Evolutionary conservation across 2,888 invertebrate genomes (phyloP).

Genomic region (Tuberolachnus salignus): DNA sequence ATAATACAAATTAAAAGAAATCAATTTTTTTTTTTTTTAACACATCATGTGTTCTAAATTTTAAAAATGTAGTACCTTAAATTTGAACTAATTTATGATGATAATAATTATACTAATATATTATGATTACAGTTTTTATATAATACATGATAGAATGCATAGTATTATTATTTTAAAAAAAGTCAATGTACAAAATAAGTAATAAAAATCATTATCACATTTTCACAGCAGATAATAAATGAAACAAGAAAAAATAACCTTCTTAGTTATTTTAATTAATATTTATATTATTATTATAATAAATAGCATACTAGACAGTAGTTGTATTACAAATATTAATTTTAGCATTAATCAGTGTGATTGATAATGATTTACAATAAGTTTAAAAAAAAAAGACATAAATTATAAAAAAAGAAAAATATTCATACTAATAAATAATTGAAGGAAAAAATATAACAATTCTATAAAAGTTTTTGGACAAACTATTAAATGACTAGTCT

Average conservation of each 20-base stretch:
- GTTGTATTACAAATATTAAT: not conserved
- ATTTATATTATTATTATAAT: not conserved
- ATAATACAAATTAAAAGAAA: not conserved
- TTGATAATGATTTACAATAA: not conserved
- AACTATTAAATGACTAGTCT: constrained; percentile 35
- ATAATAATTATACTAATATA: constrained; percentile 6
- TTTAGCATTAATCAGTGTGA: not conserved
- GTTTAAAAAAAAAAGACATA: not conserved
- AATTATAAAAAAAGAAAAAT: not conserved
- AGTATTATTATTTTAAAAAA: constrained; percentile 39
- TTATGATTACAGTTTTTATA: constrained; percentile 28
- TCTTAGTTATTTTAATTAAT: not conserved
- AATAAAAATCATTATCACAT: constrained; percentile 46
- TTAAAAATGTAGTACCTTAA: not conserved
- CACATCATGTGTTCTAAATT: not conserved
- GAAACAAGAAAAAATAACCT: constrained; percentile 29
- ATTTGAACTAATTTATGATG: not conserved
- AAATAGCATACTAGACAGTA: too few relatives aligned
- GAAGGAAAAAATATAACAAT: constrained; percentile 1
- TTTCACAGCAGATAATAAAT: constrained; percentile 47
- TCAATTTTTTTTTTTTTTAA: not conserved
- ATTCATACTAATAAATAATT: not conserved
- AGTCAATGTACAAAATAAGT: constrained; percentile 44
- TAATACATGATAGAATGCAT: not conserved
- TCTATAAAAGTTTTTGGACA: not conserved